Evolutionary conservation across 2,797 vertebrate genomes (phyloP).

Genomic region (Poeciliopsis presidionis): DNA sequence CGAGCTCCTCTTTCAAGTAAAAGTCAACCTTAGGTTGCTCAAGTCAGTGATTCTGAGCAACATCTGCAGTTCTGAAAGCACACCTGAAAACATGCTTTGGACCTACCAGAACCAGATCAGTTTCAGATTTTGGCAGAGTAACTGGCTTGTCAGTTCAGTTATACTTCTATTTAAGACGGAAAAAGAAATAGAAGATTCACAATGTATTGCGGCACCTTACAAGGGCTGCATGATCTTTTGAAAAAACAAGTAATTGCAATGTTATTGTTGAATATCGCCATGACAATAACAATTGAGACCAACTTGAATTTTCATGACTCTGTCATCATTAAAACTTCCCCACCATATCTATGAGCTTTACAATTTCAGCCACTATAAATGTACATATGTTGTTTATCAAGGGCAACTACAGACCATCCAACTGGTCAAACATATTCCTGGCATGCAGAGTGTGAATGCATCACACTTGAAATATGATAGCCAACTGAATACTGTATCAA

Average conservation of each 20-base stretch:
- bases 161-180: neutral
- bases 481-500: neutral
- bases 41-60: neutral
- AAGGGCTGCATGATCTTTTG: neutral
- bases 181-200: neutral
- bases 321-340: neutral
- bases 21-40: neutral
- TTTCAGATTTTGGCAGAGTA: neutral
- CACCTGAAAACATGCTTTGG: neutral
- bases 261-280: neutral
- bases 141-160: neutral
- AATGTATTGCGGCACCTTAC: neutral
- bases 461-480: neutral
- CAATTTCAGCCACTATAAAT: neutral
- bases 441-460: neutral
- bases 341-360: neutral
- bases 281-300: neutral
- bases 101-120: neutral
- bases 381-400: neutral
- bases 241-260: neutral
- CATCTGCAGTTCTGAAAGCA: neutral
- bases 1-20: constrained; percentile 17
- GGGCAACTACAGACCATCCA: neutral
- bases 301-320: neutral
- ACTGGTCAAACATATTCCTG: constrained; percentile 1